Conservation (phyloP, 2,113 vertebrate species). For the Pantherophis guttatus region DNA sequence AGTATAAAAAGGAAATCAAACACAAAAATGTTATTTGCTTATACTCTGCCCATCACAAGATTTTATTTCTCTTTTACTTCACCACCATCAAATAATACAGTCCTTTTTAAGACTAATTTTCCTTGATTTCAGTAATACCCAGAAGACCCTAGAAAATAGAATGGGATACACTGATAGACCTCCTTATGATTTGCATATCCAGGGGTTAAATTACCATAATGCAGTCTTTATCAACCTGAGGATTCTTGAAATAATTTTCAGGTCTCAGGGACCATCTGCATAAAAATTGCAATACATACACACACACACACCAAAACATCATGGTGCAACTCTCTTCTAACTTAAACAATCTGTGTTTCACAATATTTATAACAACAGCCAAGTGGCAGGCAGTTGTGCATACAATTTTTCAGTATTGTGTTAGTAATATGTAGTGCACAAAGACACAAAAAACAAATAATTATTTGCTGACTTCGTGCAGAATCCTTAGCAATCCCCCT, state of each 20-base stretch:
- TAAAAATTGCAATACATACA: neutral
- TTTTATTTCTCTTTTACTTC: conserved; percentile 4
- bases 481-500: neutral
- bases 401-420: neutral
- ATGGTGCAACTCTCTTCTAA: neutral
- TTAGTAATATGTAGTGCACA: neutral
- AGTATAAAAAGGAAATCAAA: neutral
- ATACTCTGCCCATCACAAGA: neutral
- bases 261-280: neutral
- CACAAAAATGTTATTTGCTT: neutral
- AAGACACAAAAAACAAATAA: neutral
- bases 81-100: neutral
- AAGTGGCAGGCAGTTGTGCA: neutral
- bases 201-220: neutral
- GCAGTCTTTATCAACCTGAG: neutral
- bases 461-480: neutral
- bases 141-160: neutral
- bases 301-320: neutral
- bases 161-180: neutral
- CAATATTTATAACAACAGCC: neutral
- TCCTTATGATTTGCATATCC: neutral
- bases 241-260: neutral
- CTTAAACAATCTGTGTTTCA: neutral
- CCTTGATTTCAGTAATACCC: neutral
- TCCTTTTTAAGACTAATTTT: neutral